These are phyloP conservation scores for Microcaecilia unicolor DNA, from an alignment of 2,797 vertebrate species.

Conservation along the genomic window DNA sequence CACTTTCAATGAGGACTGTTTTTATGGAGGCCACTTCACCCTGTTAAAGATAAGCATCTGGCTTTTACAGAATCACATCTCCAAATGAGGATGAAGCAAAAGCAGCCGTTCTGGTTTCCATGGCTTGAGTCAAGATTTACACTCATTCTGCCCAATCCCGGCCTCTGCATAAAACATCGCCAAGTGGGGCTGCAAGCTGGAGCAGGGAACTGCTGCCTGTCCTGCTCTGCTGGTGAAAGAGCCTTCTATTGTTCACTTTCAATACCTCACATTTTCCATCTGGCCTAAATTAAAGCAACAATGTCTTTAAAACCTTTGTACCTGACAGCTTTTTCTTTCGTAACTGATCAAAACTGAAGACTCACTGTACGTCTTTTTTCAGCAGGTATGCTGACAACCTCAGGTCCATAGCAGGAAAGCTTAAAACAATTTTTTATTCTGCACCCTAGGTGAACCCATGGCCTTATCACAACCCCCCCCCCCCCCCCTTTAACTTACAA, in stretches of 20 bases:
- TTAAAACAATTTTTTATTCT: too few species aligned
- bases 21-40: background rate
- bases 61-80: background rate
- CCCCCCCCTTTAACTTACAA: too few species aligned
- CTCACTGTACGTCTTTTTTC: too few species aligned
- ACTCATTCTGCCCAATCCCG: background rate
- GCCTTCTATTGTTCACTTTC: too few species aligned
- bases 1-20: background rate
- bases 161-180: background rate
- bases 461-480: too few species aligned
- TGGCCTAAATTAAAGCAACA: fast-evolving
- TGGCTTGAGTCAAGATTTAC: background rate
- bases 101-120: background rate
- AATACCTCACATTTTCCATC: fast-evolving
- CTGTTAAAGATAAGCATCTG: background rate
- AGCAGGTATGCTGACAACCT: too few species aligned
- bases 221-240: too few species aligned
- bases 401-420: too few species aligned
- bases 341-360: too few species aligned
- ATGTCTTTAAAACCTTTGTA: fast-evolving
- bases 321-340: too few species aligned
- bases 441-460: too few species aligned
- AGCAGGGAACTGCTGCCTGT: too few species aligned
- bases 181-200: background rate
- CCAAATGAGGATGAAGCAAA: background rate